Evolutionary conservation across 2,888 invertebrate genomes (phyloP).

Genomic region (Tenthredo mesomela): DNA sequence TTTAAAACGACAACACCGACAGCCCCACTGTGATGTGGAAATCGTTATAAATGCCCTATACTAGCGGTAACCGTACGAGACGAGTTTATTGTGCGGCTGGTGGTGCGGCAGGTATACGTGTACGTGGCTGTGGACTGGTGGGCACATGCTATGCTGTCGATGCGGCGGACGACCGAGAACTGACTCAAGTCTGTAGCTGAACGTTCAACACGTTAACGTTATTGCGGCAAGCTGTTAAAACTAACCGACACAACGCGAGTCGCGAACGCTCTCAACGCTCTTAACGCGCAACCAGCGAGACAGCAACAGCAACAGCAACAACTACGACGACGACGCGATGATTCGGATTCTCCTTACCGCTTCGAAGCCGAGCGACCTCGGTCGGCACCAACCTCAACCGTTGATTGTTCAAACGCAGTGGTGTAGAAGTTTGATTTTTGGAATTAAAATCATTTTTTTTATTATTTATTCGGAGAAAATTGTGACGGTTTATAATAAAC

Average conservation of each 20-base stretch:
- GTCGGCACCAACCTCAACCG: slow-evolving; percentile 22
- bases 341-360: neutral
- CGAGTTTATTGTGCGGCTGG: slow-evolving; percentile 72
- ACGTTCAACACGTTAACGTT: neutral
- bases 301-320: too few species aligned
- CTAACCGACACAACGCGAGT: slow-evolving; percentile 14
- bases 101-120: slow-evolving; percentile 70
- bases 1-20: slow-evolving; percentile 15
- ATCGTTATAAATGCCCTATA: slow-evolving; percentile 53
- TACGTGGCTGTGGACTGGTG: slow-evolving; percentile 69
- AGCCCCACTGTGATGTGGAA: neutral
- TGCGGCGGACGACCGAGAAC: slow-evolving; percentile 61
- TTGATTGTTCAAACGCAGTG: neutral
- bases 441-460: neutral
- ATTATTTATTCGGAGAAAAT: neutral
- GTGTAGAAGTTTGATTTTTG: neutral
- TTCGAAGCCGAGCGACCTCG: slow-evolving; percentile 20
- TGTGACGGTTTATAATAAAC: neutral
- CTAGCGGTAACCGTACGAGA: slow-evolving; percentile 75
- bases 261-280: neutral
- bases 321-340: neutral
- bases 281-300: neutral
- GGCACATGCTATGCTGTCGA: slow-evolving; percentile 73
- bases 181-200: slow-evolving; percentile 43
- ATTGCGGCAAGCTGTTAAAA: neutral